These are phyloP conservation scores for Prenolepis imparis DNA, from an alignment of 2,888 invertebrate genomes.

Conservation along the genomic window DNA sequence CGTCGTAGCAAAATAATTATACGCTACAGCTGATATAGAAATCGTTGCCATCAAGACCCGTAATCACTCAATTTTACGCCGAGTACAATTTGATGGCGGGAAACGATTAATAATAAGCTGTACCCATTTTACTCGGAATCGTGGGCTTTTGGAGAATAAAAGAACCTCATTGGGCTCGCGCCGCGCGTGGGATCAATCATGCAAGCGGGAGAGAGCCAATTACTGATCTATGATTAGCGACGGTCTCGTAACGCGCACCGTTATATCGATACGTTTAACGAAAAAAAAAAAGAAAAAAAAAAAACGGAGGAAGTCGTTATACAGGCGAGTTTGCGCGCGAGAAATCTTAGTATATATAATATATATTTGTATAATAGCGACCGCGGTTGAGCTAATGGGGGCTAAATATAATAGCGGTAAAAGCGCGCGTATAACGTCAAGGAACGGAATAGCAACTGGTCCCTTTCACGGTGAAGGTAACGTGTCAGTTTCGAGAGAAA, in stretches of 20 bases:
- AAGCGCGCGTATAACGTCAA: not conserved
- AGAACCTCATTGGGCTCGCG: constrained; percentile 17
- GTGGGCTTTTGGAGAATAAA: constrained; percentile 43
- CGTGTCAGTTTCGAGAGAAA: constrained; percentile 47
- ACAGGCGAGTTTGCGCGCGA: not conserved
- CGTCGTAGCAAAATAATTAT: constrained; percentile 28
- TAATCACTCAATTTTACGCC: constrained; percentile 43
- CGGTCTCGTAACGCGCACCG: constrained; percentile 40
- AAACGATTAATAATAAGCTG: constrained; percentile 49
- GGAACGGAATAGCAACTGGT: constrained; percentile 14
- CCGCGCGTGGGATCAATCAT: constrained; percentile 48
- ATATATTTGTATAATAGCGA: not conserved
- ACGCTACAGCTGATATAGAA: not conserved
- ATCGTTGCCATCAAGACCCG: constrained; percentile 24
- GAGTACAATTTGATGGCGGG: constrained; percentile 38
- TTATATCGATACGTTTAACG: not conserved
- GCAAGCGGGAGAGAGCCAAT: constrained; percentile 52
- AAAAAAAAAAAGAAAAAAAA: constrained; percentile 28
- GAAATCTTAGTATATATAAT: not conserved
- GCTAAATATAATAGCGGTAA: constrained; percentile 24
- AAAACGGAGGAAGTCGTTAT: constrained; percentile 36
- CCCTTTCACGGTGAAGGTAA: constrained; percentile 73
- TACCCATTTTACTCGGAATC: constrained; percentile 34
- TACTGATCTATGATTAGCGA: constrained; percentile 48
- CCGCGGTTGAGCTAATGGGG: constrained; percentile 14